Evolutionary conservation across 2,888 invertebrate genomes (phyloP), one percentile per base, ranked within the genome.

Genomic region (Cephus pygmeus): DNA sequence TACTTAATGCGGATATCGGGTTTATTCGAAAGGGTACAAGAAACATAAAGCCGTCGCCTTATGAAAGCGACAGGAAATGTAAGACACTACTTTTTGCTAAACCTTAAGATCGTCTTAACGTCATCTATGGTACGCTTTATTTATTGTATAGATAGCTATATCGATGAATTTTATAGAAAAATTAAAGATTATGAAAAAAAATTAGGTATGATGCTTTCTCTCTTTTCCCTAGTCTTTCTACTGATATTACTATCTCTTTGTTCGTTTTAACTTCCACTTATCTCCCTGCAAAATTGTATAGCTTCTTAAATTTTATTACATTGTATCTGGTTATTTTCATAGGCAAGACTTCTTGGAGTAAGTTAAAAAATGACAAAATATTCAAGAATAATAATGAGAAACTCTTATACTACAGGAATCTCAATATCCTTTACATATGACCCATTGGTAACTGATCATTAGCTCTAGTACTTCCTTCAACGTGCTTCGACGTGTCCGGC

Each of bases 381-480:
- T 56, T 56, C 23, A 56, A 56, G 23, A 56, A 23, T 56, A 23
- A 23, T 56, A 56, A 56, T 23, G 9, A 23, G 4, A 56, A 15
- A 56, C 1, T 56, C 23, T 56, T 56, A 23, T 23, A 23, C 23
- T 23, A 23, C 6, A 56, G 9, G 15, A 56, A 23, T 56, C 40
- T 56, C 6, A 56, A 56, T 23, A 56, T 56, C 40, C 9, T 56
- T 88, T 81, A 91, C 73, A 91, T 88, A 76, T 89, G 86, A n/a
- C 83, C 85, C 90, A 91, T 90, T 11, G 87, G 83, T 73, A 91
- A 79, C 81, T 89, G 90, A 36, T 90, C 88, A 35, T 79, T 78
- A 4, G 80, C 79, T 56, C 83, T 84, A 69, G 76, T 80, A 40
- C 82, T 86, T 81, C 81, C 85, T 30, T 87, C 87, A 69, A 85